These are phyloP conservation scores for Entomyzon cyanotis DNA, from an alignment of 2,113 vertebrate species.

Conservation along the genomic window DNA sequence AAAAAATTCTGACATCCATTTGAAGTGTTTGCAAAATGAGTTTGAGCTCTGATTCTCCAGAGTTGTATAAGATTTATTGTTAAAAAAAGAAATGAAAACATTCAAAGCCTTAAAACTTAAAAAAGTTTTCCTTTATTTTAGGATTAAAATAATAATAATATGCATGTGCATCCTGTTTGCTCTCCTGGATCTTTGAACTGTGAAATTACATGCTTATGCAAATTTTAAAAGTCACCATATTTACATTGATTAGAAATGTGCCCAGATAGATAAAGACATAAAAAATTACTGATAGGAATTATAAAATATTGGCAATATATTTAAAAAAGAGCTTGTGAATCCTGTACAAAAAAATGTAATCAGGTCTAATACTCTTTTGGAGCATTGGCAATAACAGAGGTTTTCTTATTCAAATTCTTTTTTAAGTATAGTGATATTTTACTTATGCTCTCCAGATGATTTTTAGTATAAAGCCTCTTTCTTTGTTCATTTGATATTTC, in stretches of 20 bases:
- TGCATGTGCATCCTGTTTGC: neutral
- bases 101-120: neutral
- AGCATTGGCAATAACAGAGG: neutral
- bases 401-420: neutral
- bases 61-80: neutral
- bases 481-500: neutral
- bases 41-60: neutral
- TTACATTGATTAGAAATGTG: neutral
- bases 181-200: neutral
- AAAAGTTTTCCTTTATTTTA: neutral
- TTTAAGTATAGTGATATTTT: neutral
- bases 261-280: neutral
- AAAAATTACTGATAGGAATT: neutral
- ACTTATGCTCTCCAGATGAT: neutral
- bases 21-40: neutral
- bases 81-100: neutral
- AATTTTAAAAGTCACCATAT: neutral
- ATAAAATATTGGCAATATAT: neutral
- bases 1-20: neutral
- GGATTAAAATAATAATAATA: neutral
- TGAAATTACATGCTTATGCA: neutral
- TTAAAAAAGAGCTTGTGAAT: neutral
- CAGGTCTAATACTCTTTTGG: neutral
- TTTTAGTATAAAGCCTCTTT: neutral
- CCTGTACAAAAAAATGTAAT: neutral